Conservation (phyloP, 2,888 invertebrate genomes). For the Drosophila multiciliata region DNA sequence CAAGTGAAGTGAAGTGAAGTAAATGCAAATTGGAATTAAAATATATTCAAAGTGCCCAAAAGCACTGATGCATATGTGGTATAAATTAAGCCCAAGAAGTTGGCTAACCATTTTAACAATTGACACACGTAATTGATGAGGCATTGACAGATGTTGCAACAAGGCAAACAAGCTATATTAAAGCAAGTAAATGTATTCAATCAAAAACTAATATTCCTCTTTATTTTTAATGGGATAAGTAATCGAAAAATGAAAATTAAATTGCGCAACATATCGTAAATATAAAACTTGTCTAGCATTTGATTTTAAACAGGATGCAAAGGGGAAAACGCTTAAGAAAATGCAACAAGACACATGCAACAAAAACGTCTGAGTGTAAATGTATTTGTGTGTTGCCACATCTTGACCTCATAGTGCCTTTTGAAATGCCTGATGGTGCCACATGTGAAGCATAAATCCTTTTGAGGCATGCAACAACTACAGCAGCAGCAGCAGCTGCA, state of each 20-base stretch:
- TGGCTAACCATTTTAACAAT: constrained; percentile 35
- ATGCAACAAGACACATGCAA: constrained; percentile 29
- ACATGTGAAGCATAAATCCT: constrained; percentile 64
- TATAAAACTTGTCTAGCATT: background rate
- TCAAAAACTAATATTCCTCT: background rate
- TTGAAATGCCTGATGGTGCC: constrained; percentile 60
- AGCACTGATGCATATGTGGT: background rate
- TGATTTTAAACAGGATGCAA: background rate
- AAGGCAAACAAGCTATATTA: background rate
- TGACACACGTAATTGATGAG: constrained; percentile 34
- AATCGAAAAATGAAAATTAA: background rate
- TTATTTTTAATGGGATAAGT: background rate
- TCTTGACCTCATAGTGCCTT: constrained; percentile 71
- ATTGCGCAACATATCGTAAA: background rate
- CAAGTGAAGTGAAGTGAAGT: constrained; percentile 9
- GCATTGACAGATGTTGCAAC: constrained; percentile 21
- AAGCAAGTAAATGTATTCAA: background rate
- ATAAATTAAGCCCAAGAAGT: constrained; percentile 10
- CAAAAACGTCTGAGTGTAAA: constrained; percentile 4
- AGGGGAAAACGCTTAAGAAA: constrained; percentile 37
- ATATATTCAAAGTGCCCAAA: constrained; percentile 12
- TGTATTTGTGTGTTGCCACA: constrained; percentile 41
- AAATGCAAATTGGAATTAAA: constrained; percentile 47
- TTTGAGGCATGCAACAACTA: constrained; percentile 28
- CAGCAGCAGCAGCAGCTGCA: constrained; percentile 11